Evolutionary conservation across 2,888 invertebrate genomes (phyloP).

Genomic region (Anaspis maculata): DNA sequence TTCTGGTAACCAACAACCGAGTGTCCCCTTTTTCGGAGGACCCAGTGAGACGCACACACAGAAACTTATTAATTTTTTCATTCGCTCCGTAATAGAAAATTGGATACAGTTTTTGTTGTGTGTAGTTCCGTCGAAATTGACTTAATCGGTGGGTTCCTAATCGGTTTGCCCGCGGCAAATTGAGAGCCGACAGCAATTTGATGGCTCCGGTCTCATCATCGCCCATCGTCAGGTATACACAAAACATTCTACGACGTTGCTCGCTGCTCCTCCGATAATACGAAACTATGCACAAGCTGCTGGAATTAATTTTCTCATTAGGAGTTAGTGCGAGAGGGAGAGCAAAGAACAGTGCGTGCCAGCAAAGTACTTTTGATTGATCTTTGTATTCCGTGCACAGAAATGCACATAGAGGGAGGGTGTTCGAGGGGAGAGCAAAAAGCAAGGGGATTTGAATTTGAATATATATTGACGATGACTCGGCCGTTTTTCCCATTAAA

Average conservation of each 20-base stretch:
- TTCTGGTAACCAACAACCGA: too few relatives aligned
- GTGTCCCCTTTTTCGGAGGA: too few relatives aligned
- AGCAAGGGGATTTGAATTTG: constrained; percentile 35
- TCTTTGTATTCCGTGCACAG: constrained; percentile 35
- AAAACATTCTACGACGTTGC: too few relatives aligned
- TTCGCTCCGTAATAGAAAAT: constrained; percentile 28
- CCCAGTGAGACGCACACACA: too few relatives aligned
- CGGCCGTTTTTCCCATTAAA: constrained; percentile 22
- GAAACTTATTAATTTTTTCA: too few relatives aligned
- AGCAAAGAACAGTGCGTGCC: constrained; percentile 16
- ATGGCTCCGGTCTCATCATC: too few relatives aligned
- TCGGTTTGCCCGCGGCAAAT: constrained; percentile 30
- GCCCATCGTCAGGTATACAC: too few relatives aligned
- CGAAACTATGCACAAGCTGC: too few relatives aligned
- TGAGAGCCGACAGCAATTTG: constrained; percentile 29
- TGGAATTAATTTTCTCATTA: too few relatives aligned
- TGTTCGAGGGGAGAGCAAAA: constrained; percentile 14
- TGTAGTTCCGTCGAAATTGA: constrained; percentile 35
- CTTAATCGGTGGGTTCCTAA: constrained; percentile 37
- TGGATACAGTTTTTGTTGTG: constrained; percentile 35
- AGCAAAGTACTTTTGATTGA: constrained; percentile 32
- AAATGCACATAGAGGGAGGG: constrained; percentile 27
- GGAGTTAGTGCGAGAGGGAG: too few relatives aligned
- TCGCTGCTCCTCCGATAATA: too few relatives aligned
- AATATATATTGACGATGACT: constrained; percentile 40